A percentile compares a stretch with the other conserved stretches of the same genome.
Conservation (phyloP, 2,113 vertebrate genomes). For the Calidris pygmaea region DNA sequence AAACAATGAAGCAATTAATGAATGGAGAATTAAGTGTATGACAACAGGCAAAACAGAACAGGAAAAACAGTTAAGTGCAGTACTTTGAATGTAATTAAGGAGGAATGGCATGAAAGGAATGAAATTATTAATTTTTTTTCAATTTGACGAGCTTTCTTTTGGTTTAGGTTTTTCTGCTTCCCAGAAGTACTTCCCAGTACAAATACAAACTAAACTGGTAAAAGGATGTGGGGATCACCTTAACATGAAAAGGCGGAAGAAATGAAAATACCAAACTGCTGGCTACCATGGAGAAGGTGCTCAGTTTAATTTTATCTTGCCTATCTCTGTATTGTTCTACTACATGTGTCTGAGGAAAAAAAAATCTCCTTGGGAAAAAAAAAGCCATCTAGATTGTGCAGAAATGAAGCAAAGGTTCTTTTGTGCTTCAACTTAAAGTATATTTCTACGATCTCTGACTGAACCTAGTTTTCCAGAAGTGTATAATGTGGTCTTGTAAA, state of each 20-base stretch:
- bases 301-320: not conserved
- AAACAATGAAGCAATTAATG: slow-evolving; percentile 22
- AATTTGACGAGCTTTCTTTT: not conserved
- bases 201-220: not conserved
- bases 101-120: not conserved
- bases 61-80: not conserved
- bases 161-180: not conserved
- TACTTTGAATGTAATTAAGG: not conserved
- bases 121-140: not conserved
- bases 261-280: not conserved
- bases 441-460: not conserved
- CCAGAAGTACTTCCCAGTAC: not conserved
- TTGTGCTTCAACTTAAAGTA: not conserved
- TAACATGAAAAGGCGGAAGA: not conserved
- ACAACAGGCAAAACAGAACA: not conserved
- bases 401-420: not conserved
- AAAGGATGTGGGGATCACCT: not conserved
- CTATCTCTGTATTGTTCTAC: not conserved
- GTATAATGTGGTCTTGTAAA: not conserved
- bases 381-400: not conserved
- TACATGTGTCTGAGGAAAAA: not conserved
- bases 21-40: slow-evolving; percentile 1
- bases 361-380: not conserved
- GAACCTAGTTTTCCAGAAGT: not conserved
- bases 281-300: not conserved